These are phyloP conservation scores for Alethe castanea DNA, from an alignment of 2,113 vertebrate species.

Conservation along the genomic window DNA sequence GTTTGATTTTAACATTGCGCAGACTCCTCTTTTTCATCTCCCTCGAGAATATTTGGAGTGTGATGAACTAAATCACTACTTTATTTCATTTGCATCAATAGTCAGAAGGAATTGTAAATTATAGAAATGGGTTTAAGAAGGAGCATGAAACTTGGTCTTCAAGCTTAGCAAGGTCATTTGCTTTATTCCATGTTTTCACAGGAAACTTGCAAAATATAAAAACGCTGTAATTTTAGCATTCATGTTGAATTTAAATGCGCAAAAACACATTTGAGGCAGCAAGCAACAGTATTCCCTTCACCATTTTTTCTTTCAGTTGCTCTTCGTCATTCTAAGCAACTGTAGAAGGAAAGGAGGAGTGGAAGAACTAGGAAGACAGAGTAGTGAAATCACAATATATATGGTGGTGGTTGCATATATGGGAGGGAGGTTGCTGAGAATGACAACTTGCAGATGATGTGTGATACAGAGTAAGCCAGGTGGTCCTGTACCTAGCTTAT, in stretches of 20 bases:
- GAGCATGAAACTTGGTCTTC: neutral
- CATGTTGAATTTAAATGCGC: neutral
- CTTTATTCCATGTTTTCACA: neutral
- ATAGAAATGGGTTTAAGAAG: neutral
- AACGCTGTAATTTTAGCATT: neutral
- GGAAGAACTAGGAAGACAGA: neutral
- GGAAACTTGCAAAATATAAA: neutral
- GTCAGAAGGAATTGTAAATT: neutral
- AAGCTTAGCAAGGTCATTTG: neutral
- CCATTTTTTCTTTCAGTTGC: neutral
- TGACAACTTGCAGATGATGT: neutral
- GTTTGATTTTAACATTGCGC: neutral
- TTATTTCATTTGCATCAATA: neutral
- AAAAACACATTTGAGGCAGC: neutral
- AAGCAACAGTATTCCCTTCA: neutral
- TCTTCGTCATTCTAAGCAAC: neutral
- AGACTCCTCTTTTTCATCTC: neutral
- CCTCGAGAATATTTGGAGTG: neutral
- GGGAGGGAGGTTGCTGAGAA: neutral
- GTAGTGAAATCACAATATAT: neutral
- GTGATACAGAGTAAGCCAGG: neutral
- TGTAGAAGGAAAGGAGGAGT: neutral
- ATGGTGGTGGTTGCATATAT: neutral
- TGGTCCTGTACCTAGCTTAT: neutral
- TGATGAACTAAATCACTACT: neutral